phyloP scores from a whole-genome alignment of 2,797 vertebrate species.

The Pangasius djambal region DNA sequence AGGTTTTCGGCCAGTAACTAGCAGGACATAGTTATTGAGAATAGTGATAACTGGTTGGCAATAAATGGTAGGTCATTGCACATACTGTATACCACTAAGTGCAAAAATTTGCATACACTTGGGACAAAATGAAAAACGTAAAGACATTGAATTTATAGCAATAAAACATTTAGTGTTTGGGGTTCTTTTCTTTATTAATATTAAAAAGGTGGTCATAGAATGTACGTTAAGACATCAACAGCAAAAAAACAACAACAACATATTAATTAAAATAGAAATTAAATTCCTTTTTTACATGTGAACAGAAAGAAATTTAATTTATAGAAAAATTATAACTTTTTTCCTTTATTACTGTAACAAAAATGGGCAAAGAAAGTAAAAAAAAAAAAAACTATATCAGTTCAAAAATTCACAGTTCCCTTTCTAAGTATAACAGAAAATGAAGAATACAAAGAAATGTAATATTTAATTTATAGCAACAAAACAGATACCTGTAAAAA shows the following conservation, averaged over 20 bases:
- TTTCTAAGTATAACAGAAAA: neutral
- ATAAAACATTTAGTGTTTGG: neutral
- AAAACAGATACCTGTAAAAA: neutral
- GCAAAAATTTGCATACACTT: neutral
- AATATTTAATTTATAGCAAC: neutral
- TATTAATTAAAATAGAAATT: neutral
- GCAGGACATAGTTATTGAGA: neutral
- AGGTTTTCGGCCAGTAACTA: neutral
- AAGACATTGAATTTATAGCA: neutral
- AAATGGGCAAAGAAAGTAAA: neutral
- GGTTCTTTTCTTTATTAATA: neutral
- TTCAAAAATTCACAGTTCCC: neutral
- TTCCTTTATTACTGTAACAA: neutral
- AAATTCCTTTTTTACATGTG: neutral
- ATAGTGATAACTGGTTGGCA: neutral
- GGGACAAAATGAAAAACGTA: neutral
- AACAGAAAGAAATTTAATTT: neutral
- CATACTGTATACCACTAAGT: neutral
- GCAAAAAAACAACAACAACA: neutral
- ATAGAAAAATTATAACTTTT: neutral
- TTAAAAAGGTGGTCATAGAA: neutral
- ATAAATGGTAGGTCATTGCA: neutral
- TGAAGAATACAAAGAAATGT: neutral
- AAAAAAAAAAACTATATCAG: neutral
- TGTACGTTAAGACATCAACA: neutral